phyloP scores from a whole-genome alignment of 2,888 invertebrate species.

The Acronicta alni region DNA sequence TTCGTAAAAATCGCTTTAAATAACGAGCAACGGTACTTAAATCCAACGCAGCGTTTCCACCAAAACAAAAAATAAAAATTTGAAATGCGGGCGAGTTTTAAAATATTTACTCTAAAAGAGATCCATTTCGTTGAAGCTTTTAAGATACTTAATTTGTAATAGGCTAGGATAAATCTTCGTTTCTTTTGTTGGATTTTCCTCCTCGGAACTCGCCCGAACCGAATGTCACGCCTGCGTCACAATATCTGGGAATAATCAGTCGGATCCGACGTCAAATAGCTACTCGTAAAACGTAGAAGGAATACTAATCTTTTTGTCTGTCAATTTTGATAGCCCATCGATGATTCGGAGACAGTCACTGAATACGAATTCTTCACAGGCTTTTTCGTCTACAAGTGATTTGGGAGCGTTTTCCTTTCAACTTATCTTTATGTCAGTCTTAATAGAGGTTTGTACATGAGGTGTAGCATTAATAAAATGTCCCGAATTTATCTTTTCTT shows the following conservation, averaged over 20 bases:
- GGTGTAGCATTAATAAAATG: constrained; percentile 11
- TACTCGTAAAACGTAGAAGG: constrained; percentile 57
- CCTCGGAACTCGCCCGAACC: constrained; percentile 18
- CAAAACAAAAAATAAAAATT: constrained; percentile 35
- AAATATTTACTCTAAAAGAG: constrained; percentile 41
- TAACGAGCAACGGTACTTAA: constrained; percentile 14
- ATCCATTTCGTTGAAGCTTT: constrained; percentile 40
- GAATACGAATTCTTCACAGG: constrained; percentile 48
- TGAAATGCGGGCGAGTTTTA: constrained; percentile 16
- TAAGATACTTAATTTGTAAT: constrained; percentile 57
- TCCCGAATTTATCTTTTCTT: background rate
- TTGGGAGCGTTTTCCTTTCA: constrained; percentile 35
- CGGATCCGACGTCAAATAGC: constrained; percentile 55
- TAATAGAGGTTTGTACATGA: constrained; percentile 27
- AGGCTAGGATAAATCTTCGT: constrained; percentile 35
- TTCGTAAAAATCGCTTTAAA: background rate
- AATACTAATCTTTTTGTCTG: constrained; percentile 59
- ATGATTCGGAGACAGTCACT: constrained; percentile 48
- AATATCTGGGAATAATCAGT: constrained; percentile 58
- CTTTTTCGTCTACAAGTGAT: constrained; percentile 50
- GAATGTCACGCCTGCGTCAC: constrained; percentile 41
- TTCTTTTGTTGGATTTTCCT: constrained; percentile 42
- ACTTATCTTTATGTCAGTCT: constrained; percentile 34
- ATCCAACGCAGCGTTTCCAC: constrained; percentile 13
- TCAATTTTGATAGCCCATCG: constrained; percentile 58